Evolutionary conservation across 2,113 vertebrate genomes (phyloP).

Genomic region (Rhabdornis inornatus): DNA sequence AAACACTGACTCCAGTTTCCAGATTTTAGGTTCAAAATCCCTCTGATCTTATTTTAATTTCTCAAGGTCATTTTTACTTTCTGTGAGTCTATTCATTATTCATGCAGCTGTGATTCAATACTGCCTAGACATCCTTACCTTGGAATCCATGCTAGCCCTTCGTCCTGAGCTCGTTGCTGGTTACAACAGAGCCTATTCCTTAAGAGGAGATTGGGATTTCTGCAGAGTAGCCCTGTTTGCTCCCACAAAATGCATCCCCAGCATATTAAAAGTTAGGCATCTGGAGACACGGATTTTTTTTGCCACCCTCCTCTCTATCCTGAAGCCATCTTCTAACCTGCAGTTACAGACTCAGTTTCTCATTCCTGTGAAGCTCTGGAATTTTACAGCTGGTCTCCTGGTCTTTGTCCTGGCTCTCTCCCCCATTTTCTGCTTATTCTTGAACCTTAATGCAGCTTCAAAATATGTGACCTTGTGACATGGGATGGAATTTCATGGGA

Average conservation of each 20-base stretch:
- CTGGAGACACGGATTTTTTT: not conserved
- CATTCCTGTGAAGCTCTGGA: not conserved
- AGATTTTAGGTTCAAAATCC: not conserved
- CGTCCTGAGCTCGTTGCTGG: not conserved
- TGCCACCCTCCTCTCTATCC: not conserved
- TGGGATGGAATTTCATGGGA: not conserved
- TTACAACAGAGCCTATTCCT: not conserved
- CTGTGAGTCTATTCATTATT: not conserved
- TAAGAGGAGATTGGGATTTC: not conserved
- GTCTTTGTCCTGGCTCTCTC: not conserved
- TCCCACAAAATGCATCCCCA: not conserved
- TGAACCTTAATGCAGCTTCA: not conserved
- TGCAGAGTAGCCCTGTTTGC: not conserved
- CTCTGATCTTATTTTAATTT: conserved; percentile 2
- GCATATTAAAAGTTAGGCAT: not conserved
- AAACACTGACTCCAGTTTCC: not conserved
- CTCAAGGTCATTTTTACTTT: conserved; percentile 10
- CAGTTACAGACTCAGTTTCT: not conserved
- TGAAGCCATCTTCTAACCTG: not conserved
- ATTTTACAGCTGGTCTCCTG: not conserved
- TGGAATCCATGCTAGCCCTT: not conserved
- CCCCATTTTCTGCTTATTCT: conserved; percentile 23
- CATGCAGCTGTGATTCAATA: not conserved
- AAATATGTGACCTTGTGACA: not conserved
- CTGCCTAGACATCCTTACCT: not conserved